Percentiles rank a stretch among this genome's conserved stretches.
Conservation (phyloP, 2,113 vertebrate genomes). For the Solenodon paradoxus region DNA sequence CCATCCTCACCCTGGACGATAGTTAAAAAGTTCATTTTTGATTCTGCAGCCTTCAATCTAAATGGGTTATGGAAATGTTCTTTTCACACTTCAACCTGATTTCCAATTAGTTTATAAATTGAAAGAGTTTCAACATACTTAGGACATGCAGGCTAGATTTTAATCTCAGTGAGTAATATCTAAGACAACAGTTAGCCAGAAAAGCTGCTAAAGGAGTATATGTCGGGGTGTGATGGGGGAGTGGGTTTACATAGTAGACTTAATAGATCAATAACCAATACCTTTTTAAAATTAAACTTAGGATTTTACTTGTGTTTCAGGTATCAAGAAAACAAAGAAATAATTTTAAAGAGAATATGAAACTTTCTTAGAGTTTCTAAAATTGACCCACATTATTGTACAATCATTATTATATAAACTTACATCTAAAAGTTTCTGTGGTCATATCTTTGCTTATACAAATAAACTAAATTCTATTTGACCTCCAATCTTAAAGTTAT, state of each 20-base stretch:
- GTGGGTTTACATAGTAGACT: background rate
- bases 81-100: background rate
- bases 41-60: background rate
- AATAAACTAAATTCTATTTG: too few relatives aligned
- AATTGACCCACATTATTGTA: too few relatives aligned
- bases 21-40: background rate
- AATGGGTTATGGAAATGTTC: background rate
- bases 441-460: too few relatives aligned
- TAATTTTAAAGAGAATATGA: too few relatives aligned
- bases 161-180: background rate
- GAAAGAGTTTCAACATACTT: background rate
- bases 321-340: too few relatives aligned
- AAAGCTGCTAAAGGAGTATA: background rate
- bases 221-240: background rate
- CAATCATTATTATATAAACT: too few relatives aligned
- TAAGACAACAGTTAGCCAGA: background rate
- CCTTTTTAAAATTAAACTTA: too few relatives aligned
- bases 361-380: too few relatives aligned
- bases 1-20: accelerated
- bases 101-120: background rate
- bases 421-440: too few relatives aligned
- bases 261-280: background rate
- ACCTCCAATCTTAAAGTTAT: too few relatives aligned
- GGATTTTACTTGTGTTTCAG: too few relatives aligned
- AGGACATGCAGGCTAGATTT: background rate